These are phyloP conservation scores for Junonia oenone DNA, from an alignment of 2,888 invertebrate genomes.

Conservation along the genomic window DNA sequence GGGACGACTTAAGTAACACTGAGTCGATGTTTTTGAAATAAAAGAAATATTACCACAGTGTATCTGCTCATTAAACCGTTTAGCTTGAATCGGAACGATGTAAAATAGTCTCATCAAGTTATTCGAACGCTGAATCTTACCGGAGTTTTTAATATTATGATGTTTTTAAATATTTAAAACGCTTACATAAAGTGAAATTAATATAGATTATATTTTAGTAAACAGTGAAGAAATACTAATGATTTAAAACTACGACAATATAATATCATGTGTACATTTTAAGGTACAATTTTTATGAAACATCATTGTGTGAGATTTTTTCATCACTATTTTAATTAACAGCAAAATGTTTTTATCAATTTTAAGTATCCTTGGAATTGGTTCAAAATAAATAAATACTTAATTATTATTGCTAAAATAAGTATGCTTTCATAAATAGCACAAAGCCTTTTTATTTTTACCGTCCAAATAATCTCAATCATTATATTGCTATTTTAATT, in stretches of 20 bases:
- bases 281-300: not conserved
- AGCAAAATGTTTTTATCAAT: not conserved
- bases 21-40: not conserved
- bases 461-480: constrained; percentile 18
- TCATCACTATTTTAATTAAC: not conserved
- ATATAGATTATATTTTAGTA: not conserved
- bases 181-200: constrained; percentile 1
- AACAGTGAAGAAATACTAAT: not conserved
- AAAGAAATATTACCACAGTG: not conserved
- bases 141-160: constrained; percentile 4
- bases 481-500: not conserved
- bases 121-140: not conserved
- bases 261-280: not conserved
- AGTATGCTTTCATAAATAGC: constrained; percentile 7
- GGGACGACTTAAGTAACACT: constrained; percentile 43
- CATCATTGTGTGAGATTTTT: not conserved
- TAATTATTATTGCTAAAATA: not conserved
- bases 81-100: not conserved
- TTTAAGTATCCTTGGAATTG: not conserved
- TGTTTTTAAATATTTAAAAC: constrained; percentile 1
- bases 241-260: not conserved
- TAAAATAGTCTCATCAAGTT: not conserved
- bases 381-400: not conserved
- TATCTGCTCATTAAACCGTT: constrained; percentile 1
- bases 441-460: constrained; percentile 16